These are phyloP conservation scores for Falcaria lacertinaria DNA, from an alignment of 2,888 invertebrate species.

Conservation along the genomic window DNA sequence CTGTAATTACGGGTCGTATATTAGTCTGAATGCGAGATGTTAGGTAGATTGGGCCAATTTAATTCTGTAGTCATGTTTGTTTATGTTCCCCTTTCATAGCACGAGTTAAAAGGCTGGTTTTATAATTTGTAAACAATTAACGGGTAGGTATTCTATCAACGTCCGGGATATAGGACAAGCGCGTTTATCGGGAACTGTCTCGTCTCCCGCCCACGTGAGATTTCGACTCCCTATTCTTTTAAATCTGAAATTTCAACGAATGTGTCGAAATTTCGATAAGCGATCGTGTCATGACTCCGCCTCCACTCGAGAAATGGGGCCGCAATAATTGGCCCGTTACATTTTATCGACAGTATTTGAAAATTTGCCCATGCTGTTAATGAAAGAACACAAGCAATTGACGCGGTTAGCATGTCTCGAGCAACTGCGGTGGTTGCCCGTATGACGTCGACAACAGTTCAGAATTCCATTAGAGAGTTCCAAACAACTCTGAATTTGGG, in stretches of 20 bases:
- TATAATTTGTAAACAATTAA: constrained; percentile 25
- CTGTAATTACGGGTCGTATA: too few species aligned
- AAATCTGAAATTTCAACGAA: constrained; percentile 13
- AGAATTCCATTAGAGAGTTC: constrained; percentile 43
- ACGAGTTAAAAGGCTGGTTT: constrained; percentile 20
- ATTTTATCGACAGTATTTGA: background rate
- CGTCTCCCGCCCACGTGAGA: constrained; percentile 28
- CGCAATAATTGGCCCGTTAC: background rate
- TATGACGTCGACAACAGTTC: constrained; percentile 14
- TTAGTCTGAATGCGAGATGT: background rate
- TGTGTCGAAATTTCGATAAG: constrained; percentile 21
- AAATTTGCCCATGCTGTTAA: background rate
- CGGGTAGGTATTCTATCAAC: constrained; percentile 29
- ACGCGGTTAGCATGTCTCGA: background rate
- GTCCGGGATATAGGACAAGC: constrained; percentile 31
- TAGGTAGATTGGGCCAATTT: background rate
- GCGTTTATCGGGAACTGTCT: constrained; percentile 15
- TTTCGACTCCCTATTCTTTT: constrained; percentile 19
- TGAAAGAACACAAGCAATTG: background rate
- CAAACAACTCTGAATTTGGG: constrained; percentile 59
- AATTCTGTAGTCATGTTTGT: background rate
- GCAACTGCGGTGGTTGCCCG: background rate
- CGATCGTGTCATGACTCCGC: constrained; percentile 4
- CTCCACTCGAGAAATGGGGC: background rate
- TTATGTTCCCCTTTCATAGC: constrained; percentile 16